Evolutionary conservation across 2,888 invertebrate genomes (phyloP), one percentile per base, ranked within the genome.

Genomic region (Monochamus alternatus): DNA sequence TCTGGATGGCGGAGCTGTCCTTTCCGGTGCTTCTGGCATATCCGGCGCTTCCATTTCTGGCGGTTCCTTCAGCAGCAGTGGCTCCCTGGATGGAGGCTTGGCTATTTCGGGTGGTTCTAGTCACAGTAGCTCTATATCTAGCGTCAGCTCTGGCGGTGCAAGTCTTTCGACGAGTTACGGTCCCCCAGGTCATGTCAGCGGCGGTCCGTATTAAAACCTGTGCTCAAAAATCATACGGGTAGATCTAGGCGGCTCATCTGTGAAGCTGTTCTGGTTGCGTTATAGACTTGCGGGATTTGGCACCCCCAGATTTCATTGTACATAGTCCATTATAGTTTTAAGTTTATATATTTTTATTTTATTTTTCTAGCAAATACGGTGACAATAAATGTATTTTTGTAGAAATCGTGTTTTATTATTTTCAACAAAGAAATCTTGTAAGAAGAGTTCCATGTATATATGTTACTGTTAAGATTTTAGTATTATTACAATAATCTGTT

Each of bases 381-480:
- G 87, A 87, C 87, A 87, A 87, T 87, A 87, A 86, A 87, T 87
- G 85, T 86, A 87, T 87, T 86, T 87, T 86, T 83, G 76, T 80
- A 80, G 10, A 63, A 66, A 31, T 0, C 0, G 62, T 30, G 31
- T 63, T 52, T 71, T 63, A 63, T 63, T 71, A 30, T 44, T 7
- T 55, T 22, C 22, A 22, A 22, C 51, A n/a, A 51, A 51, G 51
- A 51, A 51, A 51, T 5, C 3, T n/a, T 22, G 1, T 22, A 22
- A 22, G 22, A 22, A 22, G 22, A 22, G 22, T 22, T 22, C 1
- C 22, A 22, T 22, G 22, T 22, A 22, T 22, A 22, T 22, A 1
- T 22, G 1, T 22, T 22, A 22, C 22, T 22, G 22, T 22, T 22
- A 22, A 22, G 22, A 22, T 22, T 22, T 22, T 22, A 22, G 22